Percentiles rank a stretch among this genome's conserved stretches.
Evolutionary conservation across 2,888 invertebrate genomes (phyloP).

Genomic region (Phymatocera aterrima): DNA sequence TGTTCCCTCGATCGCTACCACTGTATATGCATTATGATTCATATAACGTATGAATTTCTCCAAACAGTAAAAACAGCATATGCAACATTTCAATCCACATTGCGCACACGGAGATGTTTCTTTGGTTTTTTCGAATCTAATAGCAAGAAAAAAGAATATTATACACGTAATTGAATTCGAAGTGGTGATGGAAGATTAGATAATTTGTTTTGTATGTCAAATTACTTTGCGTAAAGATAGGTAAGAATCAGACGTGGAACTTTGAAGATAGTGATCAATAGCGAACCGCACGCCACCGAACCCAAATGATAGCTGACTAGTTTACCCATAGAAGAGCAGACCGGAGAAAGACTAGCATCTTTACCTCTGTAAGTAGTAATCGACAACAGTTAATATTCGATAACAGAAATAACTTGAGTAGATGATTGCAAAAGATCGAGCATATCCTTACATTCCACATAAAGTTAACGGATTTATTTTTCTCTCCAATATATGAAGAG

Average conservation of each 20-base stretch:
- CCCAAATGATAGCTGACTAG: constrained; percentile 93
- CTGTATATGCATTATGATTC: constrained; percentile 96
- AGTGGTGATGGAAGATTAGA: background rate
- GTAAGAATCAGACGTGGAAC: constrained; percentile 92
- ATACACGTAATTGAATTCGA: background rate
- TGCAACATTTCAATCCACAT: constrained; percentile 87
- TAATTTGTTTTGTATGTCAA: constrained; percentile 51
- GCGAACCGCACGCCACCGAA: constrained; percentile 95
- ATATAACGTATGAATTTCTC: constrained; percentile 94
- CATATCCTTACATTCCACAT: background rate
- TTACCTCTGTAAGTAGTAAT: constrained; percentile 78
- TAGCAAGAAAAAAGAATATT: constrained; percentile 58
- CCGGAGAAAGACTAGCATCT: constrained; percentile 81
- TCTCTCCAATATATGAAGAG: background rate
- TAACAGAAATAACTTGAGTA: background rate
- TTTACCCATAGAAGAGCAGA: constrained; percentile 84
- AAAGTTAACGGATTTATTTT: background rate
- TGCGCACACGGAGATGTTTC: constrained; percentile 86
- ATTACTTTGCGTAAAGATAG: constrained; percentile 93
- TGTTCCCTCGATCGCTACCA: constrained; percentile 93
- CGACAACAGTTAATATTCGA: background rate
- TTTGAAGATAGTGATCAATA: constrained; percentile 95
- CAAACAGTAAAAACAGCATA: constrained; percentile 93
- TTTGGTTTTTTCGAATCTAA: constrained; percentile 81
- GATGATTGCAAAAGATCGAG: background rate